Evolutionary conservation across 2,113 vertebrate species (phyloP), one percentile per base, ranked within the genome.

Genomic region (Labrus mixtus): DNA sequence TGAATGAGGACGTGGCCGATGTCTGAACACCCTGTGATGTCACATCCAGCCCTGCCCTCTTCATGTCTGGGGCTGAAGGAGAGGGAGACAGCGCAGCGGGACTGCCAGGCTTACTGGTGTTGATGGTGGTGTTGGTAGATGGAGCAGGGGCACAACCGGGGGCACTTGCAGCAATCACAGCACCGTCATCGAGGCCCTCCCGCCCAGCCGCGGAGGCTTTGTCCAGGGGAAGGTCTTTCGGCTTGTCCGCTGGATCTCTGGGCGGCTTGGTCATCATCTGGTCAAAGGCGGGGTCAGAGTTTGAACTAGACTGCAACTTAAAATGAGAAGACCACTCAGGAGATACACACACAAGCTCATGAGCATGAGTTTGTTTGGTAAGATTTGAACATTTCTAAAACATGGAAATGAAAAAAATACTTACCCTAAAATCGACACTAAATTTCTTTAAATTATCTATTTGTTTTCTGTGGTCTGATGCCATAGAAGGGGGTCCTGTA

Each of bases 371-470:
- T 20, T 17, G 36, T 8, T 45, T 17, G 17, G 36, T 20, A 13
- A 60, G 48, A 55, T 51, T 48, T 62, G 54, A 36, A 45, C 16
- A 62, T 45, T 19, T 48, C 8, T 71, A 25, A 22, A 15, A 0
- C 0, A 5, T 13, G 46, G 5, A 0, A 67, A 65, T 10, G 9
- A 37, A 58, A 25, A 10, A 57, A 25, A 46, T 56, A 90, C 97
- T 97, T 94, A 99, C 98, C 96, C 97, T 96, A 95, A 99, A 99
- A 92, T 98, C 97, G 86, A 96, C 97, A 94, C 97, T 98, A 94
- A 99, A 99, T 94, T 98, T 97, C 95, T 98, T 99, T 95, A 99
- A 96, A 95, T 99, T 98, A 93, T 99, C 98, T 86, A 99, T 96
- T 91, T 99, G 97, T 93, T 98, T 99, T 95, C 96, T 97, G 84